These are phyloP conservation scores for Meta bourneti DNA, from an alignment of 2,888 invertebrate species.

Conservation along the genomic window DNA sequence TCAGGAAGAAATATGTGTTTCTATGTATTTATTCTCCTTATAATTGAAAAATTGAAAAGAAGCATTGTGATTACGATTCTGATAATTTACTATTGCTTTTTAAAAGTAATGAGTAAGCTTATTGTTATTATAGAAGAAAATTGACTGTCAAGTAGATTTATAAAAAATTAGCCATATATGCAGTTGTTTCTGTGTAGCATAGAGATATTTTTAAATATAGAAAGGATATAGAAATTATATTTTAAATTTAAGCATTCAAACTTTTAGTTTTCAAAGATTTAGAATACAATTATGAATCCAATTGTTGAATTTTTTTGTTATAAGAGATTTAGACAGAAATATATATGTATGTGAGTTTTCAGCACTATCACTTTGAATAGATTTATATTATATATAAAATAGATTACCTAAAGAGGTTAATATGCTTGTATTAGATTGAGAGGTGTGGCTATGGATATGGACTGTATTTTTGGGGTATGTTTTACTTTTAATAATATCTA, in stretches of 20 bases:
- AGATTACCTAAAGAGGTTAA: not conserved
- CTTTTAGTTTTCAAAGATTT: conserved; percentile 42
- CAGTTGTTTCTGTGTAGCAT: conserved; percentile 36
- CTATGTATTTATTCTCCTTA: too few species aligned
- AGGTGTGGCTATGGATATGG: conserved; percentile 3
- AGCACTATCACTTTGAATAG: conserved; percentile 26
- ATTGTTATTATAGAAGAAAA: not conserved
- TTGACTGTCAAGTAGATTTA: not conserved
- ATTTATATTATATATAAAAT: conserved; percentile 39
- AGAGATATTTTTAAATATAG: conserved; percentile 27
- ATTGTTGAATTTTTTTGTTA: conserved; percentile 53
- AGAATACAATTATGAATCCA: conserved; percentile 4
- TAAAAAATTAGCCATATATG: conserved; percentile 15
- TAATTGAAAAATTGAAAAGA: too few species aligned
- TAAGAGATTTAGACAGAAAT: conserved; percentile 34
- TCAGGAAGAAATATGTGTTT: too few species aligned
- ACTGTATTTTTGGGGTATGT: conserved; percentile 22
- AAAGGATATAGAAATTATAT: conserved; percentile 43
- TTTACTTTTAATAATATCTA: conserved; percentile 32
- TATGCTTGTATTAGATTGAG: conserved; percentile 7
- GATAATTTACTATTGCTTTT: not conserved
- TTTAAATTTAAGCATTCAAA: conserved; percentile 29
- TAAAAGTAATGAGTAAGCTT: not conserved
- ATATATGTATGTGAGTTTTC: conserved; percentile 22
- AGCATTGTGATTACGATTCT: too few species aligned